A percentile compares a stretch with the other conserved stretches of the same genome.
These are phyloP conservation scores for Eustalomyia histrio DNA, from an alignment of 2,888 invertebrate species.

Conservation along the genomic window DNA sequence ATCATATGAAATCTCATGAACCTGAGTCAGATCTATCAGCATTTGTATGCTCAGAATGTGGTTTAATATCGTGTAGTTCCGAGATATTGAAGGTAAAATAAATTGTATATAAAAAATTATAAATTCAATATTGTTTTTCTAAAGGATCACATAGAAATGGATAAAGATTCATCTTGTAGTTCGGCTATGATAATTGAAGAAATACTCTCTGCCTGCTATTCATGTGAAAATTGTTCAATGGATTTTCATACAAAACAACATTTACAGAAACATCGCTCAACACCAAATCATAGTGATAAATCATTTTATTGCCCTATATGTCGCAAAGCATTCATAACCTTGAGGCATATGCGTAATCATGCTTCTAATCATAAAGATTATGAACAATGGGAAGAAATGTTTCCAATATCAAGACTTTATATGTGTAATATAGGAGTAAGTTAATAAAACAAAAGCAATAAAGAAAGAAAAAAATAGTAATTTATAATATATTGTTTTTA, in stretches of 20 bases:
- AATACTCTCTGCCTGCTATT: slow-evolving; percentile 69
- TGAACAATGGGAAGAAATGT: slow-evolving; percentile 44
- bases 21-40: slow-evolving; percentile 63
- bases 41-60: slow-evolving; percentile 72
- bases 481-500: slow-evolving; percentile 45
- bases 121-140: neutral
- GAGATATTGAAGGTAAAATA: slow-evolving; percentile 68
- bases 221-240: slow-evolving; percentile 75
- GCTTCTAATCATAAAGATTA: slow-evolving; percentile 55
- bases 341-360: slow-evolving; percentile 62
- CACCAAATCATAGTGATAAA: slow-evolving; percentile 70
- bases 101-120: neutral
- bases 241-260: slow-evolving; percentile 70
- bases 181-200: slow-evolving; percentile 64
- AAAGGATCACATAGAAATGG: slow-evolving; percentile 57
- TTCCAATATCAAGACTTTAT: slow-evolving; percentile 62
- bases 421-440: slow-evolving; percentile 75
- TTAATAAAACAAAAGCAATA: neutral
- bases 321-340: slow-evolving; percentile 36
- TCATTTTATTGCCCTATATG: slow-evolving; percentile 68
- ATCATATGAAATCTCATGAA: slow-evolving; percentile 74
- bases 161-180: slow-evolving; percentile 53
- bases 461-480: no score
- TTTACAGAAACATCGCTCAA: slow-evolving; percentile 72
- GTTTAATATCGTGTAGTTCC: slow-evolving; percentile 70